Evolutionary conservation across 2,797 vertebrate species (phyloP), one percentile per base, ranked within the genome.

Genomic region (Hippopotamyrus pictus): DNA sequence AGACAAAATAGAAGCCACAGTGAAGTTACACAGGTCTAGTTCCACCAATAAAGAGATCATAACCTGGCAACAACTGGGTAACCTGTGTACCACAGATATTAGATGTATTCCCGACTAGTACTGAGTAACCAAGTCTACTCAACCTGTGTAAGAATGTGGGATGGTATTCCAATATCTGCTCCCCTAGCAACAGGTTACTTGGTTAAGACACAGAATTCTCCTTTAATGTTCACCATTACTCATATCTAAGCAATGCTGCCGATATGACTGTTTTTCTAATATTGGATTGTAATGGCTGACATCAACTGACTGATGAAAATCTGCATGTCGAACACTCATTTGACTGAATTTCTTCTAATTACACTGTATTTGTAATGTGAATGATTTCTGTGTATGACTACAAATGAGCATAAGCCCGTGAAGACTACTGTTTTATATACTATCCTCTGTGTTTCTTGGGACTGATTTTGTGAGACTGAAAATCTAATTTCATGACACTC

Each of bases 21-120:
- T 83, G 86, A 90, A 90, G 89, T 88, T 73, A 90, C 29, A 19
- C 89, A 85, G 89, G 57, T 76, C 76, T 33, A 69, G 88, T 88
- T 90, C 89, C 89, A 79, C 86, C 59, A 90, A 54, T 82, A 88
- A 29, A 85, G 37, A 88, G 57, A 73, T 86, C 46, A 87, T 89
- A 76, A 87, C 84, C 84, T 87, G 84, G 46, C 50, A 76, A 76
- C 62, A 62, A 87, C 17, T 79, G 73, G 29, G 2, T 79, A n/a
- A 79, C 37, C 73, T 41, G 59, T 89, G 8, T 76, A 69, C 59
- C 69, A 62, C 14, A 85, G 53, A 46, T 46, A 29, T 84, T 85
- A 19, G 17, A 59, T 41, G 19, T 41, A 50, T 85, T 50, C 83
- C 83, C 0, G 11, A 46, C 22, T 25, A 25, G 11, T 53, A 9